phyloP scores from a whole-genome alignment of 2,797 vertebrate species.

The Phalloptychus januarius region DNA sequence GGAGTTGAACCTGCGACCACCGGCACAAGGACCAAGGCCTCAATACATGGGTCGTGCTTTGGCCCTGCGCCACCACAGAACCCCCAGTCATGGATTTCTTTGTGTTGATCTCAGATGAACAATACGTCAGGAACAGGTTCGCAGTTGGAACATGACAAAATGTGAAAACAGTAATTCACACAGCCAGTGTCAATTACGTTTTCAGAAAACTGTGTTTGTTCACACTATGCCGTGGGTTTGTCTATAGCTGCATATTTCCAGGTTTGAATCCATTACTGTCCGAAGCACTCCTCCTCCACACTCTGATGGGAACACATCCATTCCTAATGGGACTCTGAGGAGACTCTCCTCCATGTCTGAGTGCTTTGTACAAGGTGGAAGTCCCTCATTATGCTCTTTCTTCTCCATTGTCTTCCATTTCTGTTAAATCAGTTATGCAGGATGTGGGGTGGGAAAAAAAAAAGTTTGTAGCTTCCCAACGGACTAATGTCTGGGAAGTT shows the following conservation, averaged over 20 bases:
- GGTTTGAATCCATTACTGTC: slow-evolving; percentile 38
- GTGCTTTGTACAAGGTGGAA: slow-evolving; percentile 47
- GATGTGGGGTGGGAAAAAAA: not conserved
- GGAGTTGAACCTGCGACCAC: too few species aligned
- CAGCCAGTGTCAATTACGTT: not conserved
- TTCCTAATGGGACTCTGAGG: slow-evolving; percentile 61
- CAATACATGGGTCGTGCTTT: too few species aligned
- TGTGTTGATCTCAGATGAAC: not conserved
- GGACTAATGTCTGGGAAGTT: not conserved
- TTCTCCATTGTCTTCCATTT: not conserved
- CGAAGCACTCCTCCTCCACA: slow-evolving; percentile 3
- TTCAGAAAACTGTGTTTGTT: not conserved
- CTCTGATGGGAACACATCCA: slow-evolving; percentile 63
- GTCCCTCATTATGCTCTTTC: slow-evolving; percentile 49
- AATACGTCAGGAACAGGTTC: not conserved
- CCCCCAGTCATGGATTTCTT: not conserved
- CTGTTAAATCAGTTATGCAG: not conserved
- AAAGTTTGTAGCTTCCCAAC: not conserved
- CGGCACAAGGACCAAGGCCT: too few species aligned
- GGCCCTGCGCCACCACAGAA: too few species aligned
- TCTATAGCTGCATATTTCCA: slow-evolving; percentile 29
- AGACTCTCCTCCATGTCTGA: slow-evolving; percentile 49
- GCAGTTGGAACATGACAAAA: not conserved
- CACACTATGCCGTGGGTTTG: not conserved
- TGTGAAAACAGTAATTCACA: not conserved